Conservation (phyloP, 2,888 invertebrate genomes). For the Oxytorus armatus region DNA sequence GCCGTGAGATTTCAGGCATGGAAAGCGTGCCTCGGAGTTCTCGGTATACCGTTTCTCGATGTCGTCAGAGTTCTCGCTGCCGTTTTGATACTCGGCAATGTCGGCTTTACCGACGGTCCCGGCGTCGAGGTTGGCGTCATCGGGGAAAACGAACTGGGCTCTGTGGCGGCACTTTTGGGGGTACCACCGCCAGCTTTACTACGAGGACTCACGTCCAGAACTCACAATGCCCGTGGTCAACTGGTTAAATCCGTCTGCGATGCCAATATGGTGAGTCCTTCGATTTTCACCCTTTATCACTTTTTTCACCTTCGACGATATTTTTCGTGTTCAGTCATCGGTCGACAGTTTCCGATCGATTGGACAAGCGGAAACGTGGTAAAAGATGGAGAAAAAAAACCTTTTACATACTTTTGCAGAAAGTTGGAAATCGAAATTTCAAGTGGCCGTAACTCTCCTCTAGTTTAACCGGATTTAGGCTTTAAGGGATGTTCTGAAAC, state of each 20-base stretch:
- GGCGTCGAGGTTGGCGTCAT: conserved; percentile 91
- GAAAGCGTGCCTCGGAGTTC: conserved; percentile 95
- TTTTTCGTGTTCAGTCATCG: no score
- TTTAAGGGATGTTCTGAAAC: no score
- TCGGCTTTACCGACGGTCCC: conserved; percentile 93
- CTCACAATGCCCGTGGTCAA: conserved; percentile 91
- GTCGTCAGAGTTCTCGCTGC: conserved; percentile 96
- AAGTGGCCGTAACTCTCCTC: no score
- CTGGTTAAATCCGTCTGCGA: conserved; percentile 93
- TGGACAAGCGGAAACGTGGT: no score
- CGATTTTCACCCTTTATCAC: no score
- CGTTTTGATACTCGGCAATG: conserved; percentile 95
- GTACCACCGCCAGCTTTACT: conserved; percentile 91
- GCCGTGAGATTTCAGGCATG: conserved; percentile 93
- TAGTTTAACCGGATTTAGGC: no score
- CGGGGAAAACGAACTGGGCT: conserved; percentile 93
- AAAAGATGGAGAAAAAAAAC: no score
- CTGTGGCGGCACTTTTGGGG: conserved; percentile 93
- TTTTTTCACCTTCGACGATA: no score
- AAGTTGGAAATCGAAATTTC: no score
- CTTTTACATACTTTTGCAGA: no score
- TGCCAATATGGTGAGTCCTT: conserved; percentile 90
- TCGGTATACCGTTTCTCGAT: conserved; percentile 97
- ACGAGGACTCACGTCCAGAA: conserved; percentile 93
- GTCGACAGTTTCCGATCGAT: no score